Evolutionary conservation across 2,888 invertebrate genomes (phyloP).

Genomic region (Tetrapedia diversipes): DNA sequence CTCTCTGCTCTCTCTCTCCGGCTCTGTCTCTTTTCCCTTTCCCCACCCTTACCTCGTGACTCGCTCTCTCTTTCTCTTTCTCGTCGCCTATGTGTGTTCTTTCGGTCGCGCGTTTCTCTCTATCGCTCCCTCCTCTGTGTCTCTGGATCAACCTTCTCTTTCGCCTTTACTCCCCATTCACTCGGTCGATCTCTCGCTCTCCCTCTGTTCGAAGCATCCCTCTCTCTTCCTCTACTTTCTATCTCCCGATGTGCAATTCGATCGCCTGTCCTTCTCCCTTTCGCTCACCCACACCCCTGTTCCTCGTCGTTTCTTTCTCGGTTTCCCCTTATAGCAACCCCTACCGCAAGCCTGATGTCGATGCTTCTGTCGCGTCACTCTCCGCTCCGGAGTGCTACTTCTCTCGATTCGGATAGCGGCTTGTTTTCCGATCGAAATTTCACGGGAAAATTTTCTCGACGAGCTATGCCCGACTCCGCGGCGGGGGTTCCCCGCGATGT

Average conservation of each 20-base stretch:
- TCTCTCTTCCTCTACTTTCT: conserved; percentile 24
- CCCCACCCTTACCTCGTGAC: conserved; percentile 21
- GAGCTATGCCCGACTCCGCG: conserved; percentile 8
- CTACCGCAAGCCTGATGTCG: conserved; percentile 56
- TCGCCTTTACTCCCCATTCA: conserved; percentile 39
- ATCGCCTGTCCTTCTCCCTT: neutral
- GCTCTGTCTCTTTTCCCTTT: conserved; percentile 44
- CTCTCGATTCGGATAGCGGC: conserved; percentile 54
- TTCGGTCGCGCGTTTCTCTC: conserved; percentile 49
- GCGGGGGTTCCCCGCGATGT: neutral
- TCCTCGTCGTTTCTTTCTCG: conserved; percentile 30
- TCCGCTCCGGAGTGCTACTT: conserved; percentile 60
- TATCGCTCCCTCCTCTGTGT: conserved; percentile 20
- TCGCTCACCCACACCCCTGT: neutral
- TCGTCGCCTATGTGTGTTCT: too few relatives aligned
- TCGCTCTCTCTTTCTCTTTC: conserved; percentile 43
- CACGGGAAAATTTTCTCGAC: conserved; percentile 28
- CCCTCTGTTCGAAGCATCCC: conserved; percentile 32
- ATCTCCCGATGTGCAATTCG: neutral
- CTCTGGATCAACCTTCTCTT: conserved; percentile 45
- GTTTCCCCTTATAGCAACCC: conserved; percentile 28
- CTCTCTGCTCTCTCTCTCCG: conserved; percentile 40
- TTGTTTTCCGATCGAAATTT: conserved; percentile 57
- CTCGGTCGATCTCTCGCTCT: conserved; percentile 45
- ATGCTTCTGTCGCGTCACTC: conserved; percentile 62